Evolutionary conservation across 2,888 invertebrate species (phyloP).

Genomic region (Hofmannophila pseudospretella): DNA sequence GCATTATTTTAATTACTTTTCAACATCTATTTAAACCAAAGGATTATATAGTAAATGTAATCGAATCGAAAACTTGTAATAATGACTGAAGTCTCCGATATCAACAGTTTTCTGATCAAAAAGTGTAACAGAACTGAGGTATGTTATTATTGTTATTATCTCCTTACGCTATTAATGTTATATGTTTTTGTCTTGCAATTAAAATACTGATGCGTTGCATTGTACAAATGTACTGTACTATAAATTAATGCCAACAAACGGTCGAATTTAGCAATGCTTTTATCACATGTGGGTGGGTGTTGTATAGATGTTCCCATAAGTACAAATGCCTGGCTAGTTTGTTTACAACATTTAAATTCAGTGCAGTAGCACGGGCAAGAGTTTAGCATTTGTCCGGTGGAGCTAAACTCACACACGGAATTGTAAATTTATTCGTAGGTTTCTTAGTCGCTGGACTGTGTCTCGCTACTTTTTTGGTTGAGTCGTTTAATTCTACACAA

Average conservation of each 20-base stretch:
- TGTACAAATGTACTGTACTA: too few relatives aligned
- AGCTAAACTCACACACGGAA: slow-evolving; percentile 65
- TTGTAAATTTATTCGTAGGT: slow-evolving; percentile 66
- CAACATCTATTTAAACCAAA: too few relatives aligned
- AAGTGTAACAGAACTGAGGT: too few relatives aligned
- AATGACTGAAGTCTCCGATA: too few relatives aligned
- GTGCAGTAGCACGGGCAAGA: slow-evolving; percentile 52
- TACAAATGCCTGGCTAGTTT: slow-evolving; percentile 36
- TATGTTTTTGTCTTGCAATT: too few relatives aligned
- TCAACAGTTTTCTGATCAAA: too few relatives aligned
- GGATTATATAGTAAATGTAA: too few relatives aligned
- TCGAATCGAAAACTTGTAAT: too few relatives aligned
- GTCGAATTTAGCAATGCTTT: slow-evolving; percentile 18
- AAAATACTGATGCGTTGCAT: too few relatives aligned
- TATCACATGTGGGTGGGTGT: not conserved
- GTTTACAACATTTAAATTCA: slow-evolving; percentile 55
- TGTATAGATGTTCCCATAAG: slow-evolving; percentile 14
- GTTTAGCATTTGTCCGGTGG: slow-evolving; percentile 67
- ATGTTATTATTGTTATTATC: too few relatives aligned
- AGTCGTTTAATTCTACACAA: slow-evolving; percentile 2
- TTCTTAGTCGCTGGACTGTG: slow-evolving; percentile 40
- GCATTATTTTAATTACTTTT: too few relatives aligned
- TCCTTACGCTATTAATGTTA: too few relatives aligned
- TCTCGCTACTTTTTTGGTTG: slow-evolving; percentile 18
- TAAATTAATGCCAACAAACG: slow-evolving; percentile 30